phyloP scores from a whole-genome alignment of 30 jellyfish, hydroid and myxozoan genomes.

The Turritopsis rubra region DNA sequence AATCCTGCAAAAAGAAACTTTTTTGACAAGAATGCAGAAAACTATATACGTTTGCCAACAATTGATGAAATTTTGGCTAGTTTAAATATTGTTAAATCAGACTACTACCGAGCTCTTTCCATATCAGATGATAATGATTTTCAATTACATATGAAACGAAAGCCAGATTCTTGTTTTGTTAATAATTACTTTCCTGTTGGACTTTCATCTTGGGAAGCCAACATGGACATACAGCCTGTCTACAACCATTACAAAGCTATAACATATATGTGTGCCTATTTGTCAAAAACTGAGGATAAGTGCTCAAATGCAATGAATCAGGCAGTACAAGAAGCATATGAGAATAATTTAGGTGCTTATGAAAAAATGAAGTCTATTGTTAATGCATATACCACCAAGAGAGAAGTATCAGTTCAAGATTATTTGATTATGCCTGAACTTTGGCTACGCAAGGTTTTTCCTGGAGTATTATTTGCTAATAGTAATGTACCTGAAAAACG shows the following conservation, averaged over 20 bases:
- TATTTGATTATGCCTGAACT: slow-evolving; percentile 28
- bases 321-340: slow-evolving; percentile 21
- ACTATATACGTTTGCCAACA: too few species aligned
- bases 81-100: too few species aligned
- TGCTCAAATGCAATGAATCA: slow-evolving; percentile 19
- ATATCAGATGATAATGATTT: too few species aligned
- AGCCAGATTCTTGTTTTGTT: slow-evolving; percentile 28
- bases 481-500: slow-evolving; percentile 17
- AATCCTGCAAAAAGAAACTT: too few species aligned
- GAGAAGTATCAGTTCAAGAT: slow-evolving; percentile 18
- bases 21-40: too few species aligned
- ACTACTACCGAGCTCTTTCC: too few species aligned
- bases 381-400: background rate
- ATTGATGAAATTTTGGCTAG: too few species aligned
- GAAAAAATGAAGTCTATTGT: slow-evolving; percentile 14
- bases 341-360: background rate
- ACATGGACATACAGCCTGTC: too few species aligned
- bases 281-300: background rate
- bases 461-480: slow-evolving; percentile 9
- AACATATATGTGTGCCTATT: too few species aligned
- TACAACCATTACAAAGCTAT: too few species aligned
- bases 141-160: too few species aligned
- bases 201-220: slow-evolving; percentile 11
- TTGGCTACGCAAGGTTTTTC: slow-evolving; percentile 21
- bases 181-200: slow-evolving; percentile 32